Evolutionary conservation across 2,888 invertebrate species (phyloP).

Genomic region (Spilosoma lubricipeda): DNA sequence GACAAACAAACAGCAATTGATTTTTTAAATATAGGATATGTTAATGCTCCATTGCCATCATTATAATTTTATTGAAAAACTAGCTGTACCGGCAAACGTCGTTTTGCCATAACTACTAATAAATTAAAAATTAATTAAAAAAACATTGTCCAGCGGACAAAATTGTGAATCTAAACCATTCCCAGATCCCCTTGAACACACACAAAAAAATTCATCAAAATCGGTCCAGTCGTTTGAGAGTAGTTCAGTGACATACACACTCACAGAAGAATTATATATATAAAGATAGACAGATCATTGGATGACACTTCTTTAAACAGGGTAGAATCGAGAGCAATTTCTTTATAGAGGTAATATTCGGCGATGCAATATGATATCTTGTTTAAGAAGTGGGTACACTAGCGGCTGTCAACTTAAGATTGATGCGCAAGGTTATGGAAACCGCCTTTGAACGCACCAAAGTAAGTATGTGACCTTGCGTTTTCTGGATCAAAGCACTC

Average conservation of each 20-base stretch:
- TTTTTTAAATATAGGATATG: neutral
- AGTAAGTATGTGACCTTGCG: conserved; percentile 63
- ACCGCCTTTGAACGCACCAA: conserved; percentile 62
- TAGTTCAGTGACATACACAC: no score
- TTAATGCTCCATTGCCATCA: conserved; percentile 7
- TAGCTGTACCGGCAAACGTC: no score
- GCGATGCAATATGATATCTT: conserved; percentile 63
- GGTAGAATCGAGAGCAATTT: conserved; percentile 19
- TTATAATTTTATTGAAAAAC: conserved; percentile 12
- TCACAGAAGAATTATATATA: no score
- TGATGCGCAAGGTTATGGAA: conserved; percentile 77
- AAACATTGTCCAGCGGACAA: no score
- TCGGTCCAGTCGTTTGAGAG: no score
- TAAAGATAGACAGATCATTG: conserved; percentile 21
- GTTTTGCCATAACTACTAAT: no score
- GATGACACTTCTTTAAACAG: conserved; percentile 17
- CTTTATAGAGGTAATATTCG: conserved; percentile 32
- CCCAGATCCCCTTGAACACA: no score
- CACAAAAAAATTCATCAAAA: no score
- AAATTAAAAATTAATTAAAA: no score
- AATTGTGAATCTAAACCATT: no score
- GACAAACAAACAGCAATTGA: no score
- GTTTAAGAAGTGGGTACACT: conserved; percentile 57
- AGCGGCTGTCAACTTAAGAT: conserved; percentile 70
- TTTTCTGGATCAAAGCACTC: neutral